These are phyloP conservation scores for Phycodurus eques DNA, from an alignment of 2,113 vertebrate species.

Conservation along the genomic window DNA sequence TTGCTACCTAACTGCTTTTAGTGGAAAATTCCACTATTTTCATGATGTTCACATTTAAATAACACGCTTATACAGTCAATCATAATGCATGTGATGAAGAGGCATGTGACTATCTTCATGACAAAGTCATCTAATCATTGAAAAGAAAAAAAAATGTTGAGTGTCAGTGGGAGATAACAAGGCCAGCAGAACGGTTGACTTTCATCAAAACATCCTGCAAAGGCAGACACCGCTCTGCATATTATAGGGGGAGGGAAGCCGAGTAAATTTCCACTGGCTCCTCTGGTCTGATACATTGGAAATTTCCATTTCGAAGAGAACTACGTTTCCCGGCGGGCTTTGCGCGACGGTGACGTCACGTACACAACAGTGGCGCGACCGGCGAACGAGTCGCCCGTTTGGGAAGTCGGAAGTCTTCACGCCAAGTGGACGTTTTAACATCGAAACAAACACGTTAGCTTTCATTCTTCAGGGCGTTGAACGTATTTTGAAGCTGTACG, in stretches of 20 bases:
- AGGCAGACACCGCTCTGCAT: constrained; percentile 20
- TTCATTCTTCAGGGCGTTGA: neutral
- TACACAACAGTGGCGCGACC: neutral
- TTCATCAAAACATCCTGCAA: constrained; percentile 33
- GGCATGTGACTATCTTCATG: constrained; percentile 7
- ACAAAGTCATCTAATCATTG: neutral
- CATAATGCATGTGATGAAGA: constrained; percentile 9
- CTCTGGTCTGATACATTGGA: constrained; percentile 34
- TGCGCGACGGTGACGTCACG: neutral
- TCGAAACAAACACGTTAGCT: neutral
- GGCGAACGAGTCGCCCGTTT: neutral
- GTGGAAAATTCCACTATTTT: constrained; percentile 4
- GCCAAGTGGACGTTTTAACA: neutral
- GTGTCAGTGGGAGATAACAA: constrained; percentile 14
- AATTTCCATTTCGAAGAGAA: constrained; percentile 61
- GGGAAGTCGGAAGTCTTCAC: neutral
- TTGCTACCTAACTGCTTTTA: neutral
- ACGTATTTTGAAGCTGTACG: too few relatives aligned
- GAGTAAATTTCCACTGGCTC: constrained; percentile 59
- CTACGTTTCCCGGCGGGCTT: constrained; percentile 62
- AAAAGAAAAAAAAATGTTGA: neutral
- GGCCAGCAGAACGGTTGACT: constrained; percentile 16
- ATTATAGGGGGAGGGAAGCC: constrained; percentile 18
- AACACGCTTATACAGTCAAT: neutral
- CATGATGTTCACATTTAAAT: neutral